phyloP scores from a whole-genome alignment of 2,888 invertebrate genomes.

The Gandaritis pyraliata region DNA sequence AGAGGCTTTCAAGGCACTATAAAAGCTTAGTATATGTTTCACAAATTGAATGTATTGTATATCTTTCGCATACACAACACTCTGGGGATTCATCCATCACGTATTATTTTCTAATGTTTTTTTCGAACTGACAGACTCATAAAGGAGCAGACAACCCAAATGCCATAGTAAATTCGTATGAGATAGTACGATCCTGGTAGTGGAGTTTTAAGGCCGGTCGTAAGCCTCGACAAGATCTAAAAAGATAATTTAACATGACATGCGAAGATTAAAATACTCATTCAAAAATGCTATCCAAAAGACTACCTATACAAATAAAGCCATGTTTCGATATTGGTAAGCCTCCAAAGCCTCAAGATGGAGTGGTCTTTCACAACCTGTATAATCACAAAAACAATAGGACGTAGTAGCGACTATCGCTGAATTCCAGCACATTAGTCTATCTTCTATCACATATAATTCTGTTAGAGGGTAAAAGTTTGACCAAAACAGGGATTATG shows the following conservation, averaged over 20 bases:
- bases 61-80: background rate
- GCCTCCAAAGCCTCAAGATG: too few species aligned
- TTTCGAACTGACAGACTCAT: background rate
- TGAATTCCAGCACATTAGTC: constrained; percentile 10
- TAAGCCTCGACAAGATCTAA: too few species aligned
- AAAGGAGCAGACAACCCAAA: background rate
- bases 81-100: constrained; percentile 8
- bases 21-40: constrained; percentile 6
- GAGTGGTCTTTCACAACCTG: too few species aligned
- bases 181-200: too few species aligned
- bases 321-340: too few species aligned
- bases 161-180: too few species aligned
- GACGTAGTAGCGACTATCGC: background rate
- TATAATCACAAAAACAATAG: background rate
- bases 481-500: constrained; percentile 12
- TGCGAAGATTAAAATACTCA: too few species aligned
- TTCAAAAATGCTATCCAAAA: too few species aligned
- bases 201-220: too few species aligned
- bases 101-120: background rate
- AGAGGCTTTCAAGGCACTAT: background rate
- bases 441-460: constrained; percentile 7
- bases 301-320: too few species aligned
- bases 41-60: constrained; percentile 1
- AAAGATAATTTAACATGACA: background rate
- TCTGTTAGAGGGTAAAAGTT: constrained; percentile 24